These are phyloP conservation scores for Sminthurinus aureus DNA, from an alignment of 2,888 invertebrate genomes.

Conservation along the genomic window DNA sequence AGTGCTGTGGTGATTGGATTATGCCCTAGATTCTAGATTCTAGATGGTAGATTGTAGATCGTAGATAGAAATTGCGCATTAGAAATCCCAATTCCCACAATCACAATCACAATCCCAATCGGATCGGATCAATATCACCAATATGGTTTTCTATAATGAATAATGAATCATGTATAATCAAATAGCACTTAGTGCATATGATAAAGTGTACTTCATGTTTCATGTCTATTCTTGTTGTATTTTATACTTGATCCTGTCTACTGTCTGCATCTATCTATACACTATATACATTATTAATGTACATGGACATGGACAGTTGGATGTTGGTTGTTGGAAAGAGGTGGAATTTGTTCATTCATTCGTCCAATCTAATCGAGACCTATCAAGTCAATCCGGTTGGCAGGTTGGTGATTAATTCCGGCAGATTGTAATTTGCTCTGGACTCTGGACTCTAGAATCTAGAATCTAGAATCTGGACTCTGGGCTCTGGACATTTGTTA, in stretches of 20 bases:
- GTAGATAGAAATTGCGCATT: too few relatives aligned
- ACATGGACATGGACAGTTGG: not conserved
- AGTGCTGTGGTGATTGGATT: too few relatives aligned
- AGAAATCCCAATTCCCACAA: too few relatives aligned
- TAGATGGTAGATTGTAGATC: too few relatives aligned
- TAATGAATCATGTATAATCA: constrained; percentile 8
- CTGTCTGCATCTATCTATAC: too few relatives aligned
- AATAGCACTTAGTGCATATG: not conserved
- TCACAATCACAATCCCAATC: too few relatives aligned
- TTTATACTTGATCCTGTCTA: too few relatives aligned
- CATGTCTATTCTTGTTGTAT: too few relatives aligned
- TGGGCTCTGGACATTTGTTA: constrained; percentile 29
- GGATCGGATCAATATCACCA: too few relatives aligned
- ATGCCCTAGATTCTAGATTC: too few relatives aligned
- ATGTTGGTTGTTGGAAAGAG: constrained; percentile 3
- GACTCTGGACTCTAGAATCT: too few relatives aligned
- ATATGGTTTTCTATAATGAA: not conserved
- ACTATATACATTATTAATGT: not conserved
- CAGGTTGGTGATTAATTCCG: constrained; percentile 48
- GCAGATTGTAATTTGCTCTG: constrained; percentile 50
- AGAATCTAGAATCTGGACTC: constrained; percentile 8
- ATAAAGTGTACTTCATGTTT: too few relatives aligned
- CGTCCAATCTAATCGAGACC: constrained; percentile 31
- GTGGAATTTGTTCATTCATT: constrained; percentile 4
- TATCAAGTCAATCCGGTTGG: constrained; percentile 35